Evolutionary conservation across 1,140 invertebrate genomes (phyloP).

Genomic region (Helicoverpa zea): DNA sequence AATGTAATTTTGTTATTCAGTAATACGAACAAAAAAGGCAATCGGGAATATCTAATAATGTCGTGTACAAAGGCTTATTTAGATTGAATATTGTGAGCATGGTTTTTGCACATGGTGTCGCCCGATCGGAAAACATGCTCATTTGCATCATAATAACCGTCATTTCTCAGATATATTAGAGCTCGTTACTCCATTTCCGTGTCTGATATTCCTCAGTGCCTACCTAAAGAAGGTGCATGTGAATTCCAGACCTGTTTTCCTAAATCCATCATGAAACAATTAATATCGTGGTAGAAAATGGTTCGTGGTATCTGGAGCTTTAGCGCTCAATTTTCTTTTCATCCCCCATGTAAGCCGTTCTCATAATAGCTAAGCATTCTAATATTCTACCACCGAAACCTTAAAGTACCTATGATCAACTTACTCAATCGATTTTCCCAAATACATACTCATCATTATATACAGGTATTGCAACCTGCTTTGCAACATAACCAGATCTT

Average conservation of each 20-base stretch:
- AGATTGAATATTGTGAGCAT: background rate
- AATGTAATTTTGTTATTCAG: constrained; percentile 18
- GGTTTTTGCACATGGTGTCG: no score
- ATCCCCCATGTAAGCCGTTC: no score
- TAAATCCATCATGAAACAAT: background rate
- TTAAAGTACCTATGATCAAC: no score
- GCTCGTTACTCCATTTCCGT: background rate
- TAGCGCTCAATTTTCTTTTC: no score
- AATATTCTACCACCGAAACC: no score
- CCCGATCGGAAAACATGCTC: no score
- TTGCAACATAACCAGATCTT: background rate
- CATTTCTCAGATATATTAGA: no score
- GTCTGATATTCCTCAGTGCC: background rate
- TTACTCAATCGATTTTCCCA: background rate
- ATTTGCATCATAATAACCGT: no score
- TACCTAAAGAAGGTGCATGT: background rate
- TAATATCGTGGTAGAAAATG: no score
- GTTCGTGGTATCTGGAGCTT: no score
- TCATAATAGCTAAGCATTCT: no score
- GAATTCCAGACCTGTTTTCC: background rate
- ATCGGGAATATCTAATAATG: constrained; percentile 18
- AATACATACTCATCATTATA: background rate
- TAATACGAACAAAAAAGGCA: constrained; percentile 15
- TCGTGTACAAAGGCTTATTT: constrained; percentile 22
- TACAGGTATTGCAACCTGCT: background rate